Evolutionary conservation across 1,140 invertebrate genomes (phyloP).

Genomic region (Euwallacea fornicatus): DNA sequence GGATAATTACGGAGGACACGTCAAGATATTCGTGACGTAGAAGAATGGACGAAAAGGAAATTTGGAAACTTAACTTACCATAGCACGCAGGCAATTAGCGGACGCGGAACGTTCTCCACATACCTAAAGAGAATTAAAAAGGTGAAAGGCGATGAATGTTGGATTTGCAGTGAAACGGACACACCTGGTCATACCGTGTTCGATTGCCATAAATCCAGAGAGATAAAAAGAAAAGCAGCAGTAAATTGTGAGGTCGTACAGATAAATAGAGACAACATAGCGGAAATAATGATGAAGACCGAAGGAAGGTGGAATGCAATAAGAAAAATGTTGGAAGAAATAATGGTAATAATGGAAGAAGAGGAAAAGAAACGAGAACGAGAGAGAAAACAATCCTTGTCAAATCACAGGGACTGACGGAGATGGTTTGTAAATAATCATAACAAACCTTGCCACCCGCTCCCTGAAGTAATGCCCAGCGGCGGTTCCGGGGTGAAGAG

Average conservation of each 20-base stretch:
- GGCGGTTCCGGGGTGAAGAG: too few relatives aligned
- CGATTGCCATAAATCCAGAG: neutral
- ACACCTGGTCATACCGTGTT: neutral
- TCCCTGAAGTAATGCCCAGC: too few relatives aligned
- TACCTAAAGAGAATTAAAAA: neutral
- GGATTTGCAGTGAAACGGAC: neutral
- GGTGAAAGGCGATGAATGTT: neutral
- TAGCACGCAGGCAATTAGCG: neutral
- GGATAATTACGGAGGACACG: neutral
- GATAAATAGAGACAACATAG: neutral
- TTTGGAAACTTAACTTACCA: neutral
- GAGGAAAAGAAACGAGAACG: neutral
- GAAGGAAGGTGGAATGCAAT: neutral
- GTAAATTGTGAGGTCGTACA: neutral
- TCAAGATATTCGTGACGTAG: neutral
- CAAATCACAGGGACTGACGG: too few relatives aligned
- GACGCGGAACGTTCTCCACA: neutral
- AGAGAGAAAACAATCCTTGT: too few relatives aligned
- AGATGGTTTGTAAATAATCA: too few relatives aligned
- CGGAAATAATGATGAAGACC: neutral
- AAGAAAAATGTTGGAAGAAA: neutral
- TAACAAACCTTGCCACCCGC: too few relatives aligned
- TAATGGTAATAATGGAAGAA: neutral
- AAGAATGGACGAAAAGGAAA: neutral
- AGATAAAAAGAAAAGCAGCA: neutral